These are phyloP conservation scores for Ramphastos sulfuratus DNA, from an alignment of 2,113 vertebrate species.

Conservation along the genomic window DNA sequence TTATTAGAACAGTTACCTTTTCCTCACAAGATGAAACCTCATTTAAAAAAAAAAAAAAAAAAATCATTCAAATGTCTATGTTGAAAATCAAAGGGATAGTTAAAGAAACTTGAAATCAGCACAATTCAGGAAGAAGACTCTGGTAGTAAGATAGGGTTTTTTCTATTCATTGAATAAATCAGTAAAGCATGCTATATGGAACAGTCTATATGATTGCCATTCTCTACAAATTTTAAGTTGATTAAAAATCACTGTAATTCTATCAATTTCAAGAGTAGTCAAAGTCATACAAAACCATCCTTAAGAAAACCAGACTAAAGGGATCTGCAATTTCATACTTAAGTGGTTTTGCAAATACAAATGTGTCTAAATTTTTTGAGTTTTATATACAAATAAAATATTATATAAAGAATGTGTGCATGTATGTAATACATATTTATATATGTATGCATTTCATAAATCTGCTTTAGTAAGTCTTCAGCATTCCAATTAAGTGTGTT, in stretches of 20 bases:
- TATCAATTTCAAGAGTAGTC: not conserved
- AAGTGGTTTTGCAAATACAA: not conserved
- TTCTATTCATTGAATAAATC: not conserved
- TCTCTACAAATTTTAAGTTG: not conserved
- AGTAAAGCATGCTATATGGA: not conserved
- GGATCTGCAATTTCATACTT: not conserved
- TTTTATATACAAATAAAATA: not conserved
- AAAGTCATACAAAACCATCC: not conserved
- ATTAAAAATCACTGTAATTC: not conserved
- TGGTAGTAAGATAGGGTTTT: not conserved
- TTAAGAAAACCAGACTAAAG: not conserved
- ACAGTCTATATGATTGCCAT: not conserved
- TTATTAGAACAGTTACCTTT: not conserved
- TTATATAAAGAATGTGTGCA: not conserved
- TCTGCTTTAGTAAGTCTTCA: not conserved
- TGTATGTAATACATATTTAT: not conserved
- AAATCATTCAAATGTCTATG: not conserved
- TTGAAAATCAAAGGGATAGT: not conserved
- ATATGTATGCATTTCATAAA: accelerated
- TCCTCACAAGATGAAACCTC: accelerated
- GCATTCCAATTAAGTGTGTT: not conserved
- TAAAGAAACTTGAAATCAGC: not conserved
- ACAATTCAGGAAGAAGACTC: not conserved
- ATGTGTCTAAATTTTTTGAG: not conserved
- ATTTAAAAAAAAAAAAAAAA: not conserved